Base-by-base conservation (phyloP, 1,140 invertebrate species). In the Goniozus legneri region DNA sequence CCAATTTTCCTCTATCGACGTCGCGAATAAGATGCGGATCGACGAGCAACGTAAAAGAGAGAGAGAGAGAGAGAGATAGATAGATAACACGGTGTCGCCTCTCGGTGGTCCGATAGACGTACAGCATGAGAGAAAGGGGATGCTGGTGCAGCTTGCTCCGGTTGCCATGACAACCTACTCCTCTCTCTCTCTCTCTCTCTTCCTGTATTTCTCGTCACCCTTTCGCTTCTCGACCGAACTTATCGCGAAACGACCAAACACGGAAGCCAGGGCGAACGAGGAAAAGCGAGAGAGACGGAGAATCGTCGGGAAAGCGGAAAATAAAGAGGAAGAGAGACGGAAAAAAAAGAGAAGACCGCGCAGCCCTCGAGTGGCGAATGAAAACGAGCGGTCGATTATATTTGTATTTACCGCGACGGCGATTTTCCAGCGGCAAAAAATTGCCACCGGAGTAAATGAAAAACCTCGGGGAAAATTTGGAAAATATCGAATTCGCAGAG, bases 161-260 rank as follows among this genome's bases (percentile, higher is more conserved):
- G n/a, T n/a, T n/a, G n/a, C n/a, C n/a, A n/a, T n/a, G n/a, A n/a
- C n/a, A n/a, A n/a, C n/a, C n/a, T n/a, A n/a, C n/a, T n/a, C 49
- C 43, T 51, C 41, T 38, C 38, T 27, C 44, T 39, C 36, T 44
- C 45, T 33, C 30, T 42, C 21, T n/a, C n/a, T 20, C 18, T 39
- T 40, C 38, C 18, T 21, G 19, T 12, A 8, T 37, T 27, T 22
- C 30, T 30, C 8, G 19, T 19, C 33, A 20, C 1, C 10, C 4
- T 16, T 0, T 12, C 3, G 14, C 34, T 18, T 3, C 30, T 12
- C 18, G 42, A 30, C 20, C 13, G 30, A 20, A 19, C 4, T 34
- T n/a, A n/a, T 22, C 33, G 0, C 12, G 0, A 6, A 16, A 6
- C 1, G 8, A 7, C 8, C 33, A 10, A 14, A 8, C 12, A n/a